These are phyloP conservation scores for Dendronephthya gigantea DNA, from an alignment of 64 coral and sea anemone species.

Conservation along the genomic window DNA sequence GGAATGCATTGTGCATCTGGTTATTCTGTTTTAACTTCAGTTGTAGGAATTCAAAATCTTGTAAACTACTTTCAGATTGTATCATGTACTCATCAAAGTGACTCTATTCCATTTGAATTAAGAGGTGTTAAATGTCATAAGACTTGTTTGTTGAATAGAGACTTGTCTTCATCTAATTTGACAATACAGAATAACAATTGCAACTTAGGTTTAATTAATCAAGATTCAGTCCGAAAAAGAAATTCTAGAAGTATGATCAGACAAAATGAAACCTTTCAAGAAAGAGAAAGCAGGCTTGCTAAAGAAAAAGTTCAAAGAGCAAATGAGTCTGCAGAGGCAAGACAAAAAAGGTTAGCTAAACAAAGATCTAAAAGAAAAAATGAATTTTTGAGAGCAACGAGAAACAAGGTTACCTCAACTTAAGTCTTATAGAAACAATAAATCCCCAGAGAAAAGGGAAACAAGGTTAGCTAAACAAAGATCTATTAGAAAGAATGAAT, in stretches of 20 bases:
- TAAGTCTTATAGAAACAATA: too few relatives aligned
- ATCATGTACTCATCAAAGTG: not conserved
- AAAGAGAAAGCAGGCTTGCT: not conserved
- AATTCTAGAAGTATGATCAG: not conserved
- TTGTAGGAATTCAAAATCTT: slow-evolving; percentile 9
- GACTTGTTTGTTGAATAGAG: not conserved
- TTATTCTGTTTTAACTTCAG: slow-evolving; percentile 7
- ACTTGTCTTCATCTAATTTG: not conserved
- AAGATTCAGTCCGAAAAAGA: not conserved
- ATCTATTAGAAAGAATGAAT: not conserved
- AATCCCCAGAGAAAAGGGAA: not conserved
- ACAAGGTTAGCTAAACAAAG: not conserved
- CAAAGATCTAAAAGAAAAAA: not conserved
- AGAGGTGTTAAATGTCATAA: not conserved
- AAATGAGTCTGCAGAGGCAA: not conserved
- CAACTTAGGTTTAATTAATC: not conserved
- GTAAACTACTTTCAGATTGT: not conserved
- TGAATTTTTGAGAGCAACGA: not conserved
- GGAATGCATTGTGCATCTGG: not conserved
- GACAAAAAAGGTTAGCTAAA: not conserved
- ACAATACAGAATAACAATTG: not conserved
- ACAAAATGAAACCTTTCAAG: not conserved
- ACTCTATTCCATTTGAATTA: not conserved
- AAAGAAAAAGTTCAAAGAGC: not conserved
- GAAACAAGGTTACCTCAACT: not conserved